Base-by-base conservation (phyloP, 2,113 vertebrate genomes). In the Herpailurus yagouaroundi region DNA sequence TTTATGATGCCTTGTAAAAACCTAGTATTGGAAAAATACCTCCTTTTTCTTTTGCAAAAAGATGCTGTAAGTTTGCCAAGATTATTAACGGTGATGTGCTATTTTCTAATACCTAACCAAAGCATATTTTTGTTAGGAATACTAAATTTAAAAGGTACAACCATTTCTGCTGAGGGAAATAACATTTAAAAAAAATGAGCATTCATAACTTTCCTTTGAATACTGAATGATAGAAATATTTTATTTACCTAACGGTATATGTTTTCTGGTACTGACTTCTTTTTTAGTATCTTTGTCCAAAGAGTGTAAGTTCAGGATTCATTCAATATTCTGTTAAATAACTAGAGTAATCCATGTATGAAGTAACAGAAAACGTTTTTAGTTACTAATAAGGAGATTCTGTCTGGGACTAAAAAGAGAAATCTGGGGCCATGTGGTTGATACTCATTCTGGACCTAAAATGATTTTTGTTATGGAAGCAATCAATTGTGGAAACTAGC, bases 71-170 rank as follows among this genome's bases (percentile, higher is more conserved):
- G 15, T 97, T 74, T 83, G 55, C 23, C 48, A 33, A 82, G 52
- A 79, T 80, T 63, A 19, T 92, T 83, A 57, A 57, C 1, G 9
- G 38, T 69, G 31, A 48, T 87, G 15, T 66, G 45, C 23, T 88
- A 21, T 69, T 82, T 91, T 95, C 55, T 87, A 93, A 81, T 71
- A 84, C 21, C 52, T 87, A 88, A 94, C 33, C 8, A 68, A 91
- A 97, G 92, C 29, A 68, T 2, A 57, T 64, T 85, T 96, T 74
- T 97, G 52, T 68, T 77, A 87, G 82, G n/a, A 89, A 88, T 38
- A 33, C 33, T 50, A 36, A 82, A 85, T 93, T 94, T 77, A 79
- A 84, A 89, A 81, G 52, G 31, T 25, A 89, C 31, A 57, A 55
- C 18, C 23, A 85, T n/a, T 92, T 86, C 82, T 45, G 60, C n/a